Evolutionary conservation across 2,888 invertebrate species (phyloP).

Genomic region (Netelia inedita): DNA sequence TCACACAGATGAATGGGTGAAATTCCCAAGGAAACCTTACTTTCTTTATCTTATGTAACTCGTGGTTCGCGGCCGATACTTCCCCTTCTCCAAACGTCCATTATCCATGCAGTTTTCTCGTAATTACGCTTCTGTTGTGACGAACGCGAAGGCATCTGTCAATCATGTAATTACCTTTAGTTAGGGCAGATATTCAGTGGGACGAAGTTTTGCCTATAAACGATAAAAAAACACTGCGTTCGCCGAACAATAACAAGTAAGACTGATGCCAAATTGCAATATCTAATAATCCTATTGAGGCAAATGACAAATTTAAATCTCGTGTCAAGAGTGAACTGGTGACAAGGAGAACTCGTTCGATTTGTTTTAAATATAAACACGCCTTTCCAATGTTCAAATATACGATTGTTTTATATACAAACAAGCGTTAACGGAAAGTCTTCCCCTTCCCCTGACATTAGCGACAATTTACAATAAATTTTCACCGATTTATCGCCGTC

Average conservation of each 20-base stretch:
- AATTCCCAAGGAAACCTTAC: no score
- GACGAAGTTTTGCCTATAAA: constrained; percentile 36
- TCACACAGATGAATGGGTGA: no score
- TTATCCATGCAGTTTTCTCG: constrained; percentile 21
- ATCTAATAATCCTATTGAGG: constrained; percentile 19
- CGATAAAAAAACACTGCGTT: constrained; percentile 27
- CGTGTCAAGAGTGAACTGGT: background rate
- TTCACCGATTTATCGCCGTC: no score
- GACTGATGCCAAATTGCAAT: background rate
- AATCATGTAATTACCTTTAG: constrained; percentile 68
- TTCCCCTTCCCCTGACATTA: background rate
- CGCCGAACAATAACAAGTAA: constrained; percentile 50
- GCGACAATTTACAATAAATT: no score
- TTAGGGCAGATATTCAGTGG: constrained; percentile 53
- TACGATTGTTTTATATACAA: background rate
- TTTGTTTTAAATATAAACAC: background rate
- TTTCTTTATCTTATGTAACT: background rate
- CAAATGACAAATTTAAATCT: constrained; percentile 11
- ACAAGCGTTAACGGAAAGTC: background rate
- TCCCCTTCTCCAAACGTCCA: background rate
- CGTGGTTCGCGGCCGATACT: background rate
- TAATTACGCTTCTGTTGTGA: constrained; percentile 49
- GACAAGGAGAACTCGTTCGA: background rate
- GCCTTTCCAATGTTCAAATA: background rate
- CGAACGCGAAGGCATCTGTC: constrained; percentile 63